Evolutionary conservation across 2,797 vertebrate genomes (phyloP), one percentile per base, ranked within the genome.

Genomic region (Allobates femoralis): DNA sequence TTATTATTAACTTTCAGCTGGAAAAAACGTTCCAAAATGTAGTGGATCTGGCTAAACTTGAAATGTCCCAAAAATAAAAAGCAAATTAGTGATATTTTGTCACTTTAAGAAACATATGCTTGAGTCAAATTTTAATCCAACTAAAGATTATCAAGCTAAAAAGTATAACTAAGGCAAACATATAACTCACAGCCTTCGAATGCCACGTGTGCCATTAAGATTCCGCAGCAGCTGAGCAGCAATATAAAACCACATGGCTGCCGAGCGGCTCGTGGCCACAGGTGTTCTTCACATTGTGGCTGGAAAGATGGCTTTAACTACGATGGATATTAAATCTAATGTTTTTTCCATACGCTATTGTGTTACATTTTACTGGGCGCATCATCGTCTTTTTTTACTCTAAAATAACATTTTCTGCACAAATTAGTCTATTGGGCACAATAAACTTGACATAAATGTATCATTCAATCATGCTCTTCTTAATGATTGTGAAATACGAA

Each of bases 381-480:
- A 46, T 12, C 69, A 50, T 74, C 37, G 16, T 50, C 37, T 50
- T 74, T 74, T n/a, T 46, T 74, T 2, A 74, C 69, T 16, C 69
- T n/a, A 74, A 50, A 74, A 74, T 74, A 37, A n/a, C 69, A 74
- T 74, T 74, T 74, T 26, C 69, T 3, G 34, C 5, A 15, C 41
- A 46, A 74, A 74, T 50, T 21, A 50, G 11, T 74, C 69, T 74
- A 46, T 46, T 37, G 69, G 69, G 69, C 41, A 50, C 69, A 74
- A 74, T 74, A 74, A 74, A 74, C 37, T 23, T 50, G 34, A 74
- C 69, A 74, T 41, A 50, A n/a, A 50, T 26, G 23, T 50, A 74
- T 74, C 15, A 74, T 50, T 74, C 69, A 74, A 74, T 74, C 69
- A 74, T 23, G 19, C 23, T 74, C 69, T 74, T n/a, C 69, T 74